Evolutionary conservation across 2,797 vertebrate species (phyloP).

Genomic region (Podarcis lilfordi): DNA sequence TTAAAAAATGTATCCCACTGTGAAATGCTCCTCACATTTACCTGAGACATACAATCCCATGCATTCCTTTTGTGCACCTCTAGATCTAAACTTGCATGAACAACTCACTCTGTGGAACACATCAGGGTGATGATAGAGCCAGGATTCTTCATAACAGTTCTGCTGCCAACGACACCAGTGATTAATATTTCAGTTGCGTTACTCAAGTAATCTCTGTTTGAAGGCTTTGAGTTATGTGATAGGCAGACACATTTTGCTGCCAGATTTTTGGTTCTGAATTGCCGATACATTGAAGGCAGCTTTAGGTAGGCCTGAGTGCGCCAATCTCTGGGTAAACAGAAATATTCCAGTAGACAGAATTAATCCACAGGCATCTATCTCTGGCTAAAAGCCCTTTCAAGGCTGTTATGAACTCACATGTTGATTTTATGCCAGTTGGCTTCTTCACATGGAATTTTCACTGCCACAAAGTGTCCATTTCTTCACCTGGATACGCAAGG

Average conservation of each 20-base stretch:
- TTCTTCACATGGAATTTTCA: constrained; percentile 54
- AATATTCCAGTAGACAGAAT: constrained; percentile 47
- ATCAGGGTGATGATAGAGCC: not conserved
- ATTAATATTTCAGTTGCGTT: constrained; percentile 5
- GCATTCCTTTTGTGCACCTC: not conserved
- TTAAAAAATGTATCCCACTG: too few species aligned
- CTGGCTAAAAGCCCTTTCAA: constrained; percentile 61
- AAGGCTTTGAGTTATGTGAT: constrained; percentile 35
- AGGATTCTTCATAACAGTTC: constrained; percentile 12
- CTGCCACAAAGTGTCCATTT: constrained; percentile 53
- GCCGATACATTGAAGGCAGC: not conserved
- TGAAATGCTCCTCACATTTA: not conserved
- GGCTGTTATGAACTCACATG: constrained; percentile 51
- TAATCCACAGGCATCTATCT: constrained; percentile 58
- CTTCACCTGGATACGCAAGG: constrained; percentile 65
- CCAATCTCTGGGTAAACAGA: constrained; percentile 31
- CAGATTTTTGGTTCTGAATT: constrained; percentile 20
- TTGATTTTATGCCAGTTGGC: constrained; percentile 66
- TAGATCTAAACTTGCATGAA: not conserved
- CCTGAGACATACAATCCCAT: not conserved
- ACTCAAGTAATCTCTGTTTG: constrained; percentile 1
- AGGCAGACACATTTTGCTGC: constrained; percentile 17
- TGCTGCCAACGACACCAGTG: constrained; percentile 32
- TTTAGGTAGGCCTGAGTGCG: constrained; percentile 16
- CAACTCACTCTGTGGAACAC: constrained; percentile 4